Conservation (phyloP, 2,888 invertebrate species). For the Bellardia pandia region DNA sequence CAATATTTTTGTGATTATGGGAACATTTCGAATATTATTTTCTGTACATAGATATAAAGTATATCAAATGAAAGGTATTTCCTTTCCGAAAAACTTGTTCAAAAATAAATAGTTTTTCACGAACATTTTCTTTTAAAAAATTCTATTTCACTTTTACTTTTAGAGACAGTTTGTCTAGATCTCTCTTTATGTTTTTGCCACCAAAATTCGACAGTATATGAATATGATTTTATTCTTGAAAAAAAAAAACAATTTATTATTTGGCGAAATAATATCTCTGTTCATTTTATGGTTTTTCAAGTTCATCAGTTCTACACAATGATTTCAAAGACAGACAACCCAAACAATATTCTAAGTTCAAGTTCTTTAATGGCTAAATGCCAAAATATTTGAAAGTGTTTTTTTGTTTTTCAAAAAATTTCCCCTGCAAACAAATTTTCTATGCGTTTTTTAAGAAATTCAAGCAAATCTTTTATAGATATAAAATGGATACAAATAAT, state of each 20-base stretch:
- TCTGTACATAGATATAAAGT: no score
- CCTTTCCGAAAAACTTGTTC: no score
- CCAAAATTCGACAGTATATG: no score
- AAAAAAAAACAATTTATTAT: conserved; percentile 2
- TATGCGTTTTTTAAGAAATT: conserved; percentile 11
- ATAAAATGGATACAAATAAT: conserved; percentile 21
- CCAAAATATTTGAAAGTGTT: conserved; percentile 54
- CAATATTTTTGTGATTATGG: no score
- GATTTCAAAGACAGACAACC: background rate
- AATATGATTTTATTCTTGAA: no score
- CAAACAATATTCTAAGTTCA: conserved; percentile 53
- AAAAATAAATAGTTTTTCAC: no score
- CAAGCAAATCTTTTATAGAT: conserved; percentile 14
- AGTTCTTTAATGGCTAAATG: conserved; percentile 48
- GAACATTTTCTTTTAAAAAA: no score
- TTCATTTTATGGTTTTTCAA: conserved; percentile 44
- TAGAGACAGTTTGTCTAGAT: background rate
- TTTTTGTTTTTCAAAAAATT: conserved; percentile 27
- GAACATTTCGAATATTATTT: no score
- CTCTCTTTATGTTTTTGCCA: no score
- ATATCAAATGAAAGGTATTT: no score
- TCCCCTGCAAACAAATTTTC: background rate
- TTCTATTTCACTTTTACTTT: background rate
- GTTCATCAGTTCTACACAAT: conserved; percentile 57
- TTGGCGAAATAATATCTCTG: conserved; percentile 29